Conservation (phyloP, 1,140 invertebrate genomes). For the Aphis craccivora region DNA sequence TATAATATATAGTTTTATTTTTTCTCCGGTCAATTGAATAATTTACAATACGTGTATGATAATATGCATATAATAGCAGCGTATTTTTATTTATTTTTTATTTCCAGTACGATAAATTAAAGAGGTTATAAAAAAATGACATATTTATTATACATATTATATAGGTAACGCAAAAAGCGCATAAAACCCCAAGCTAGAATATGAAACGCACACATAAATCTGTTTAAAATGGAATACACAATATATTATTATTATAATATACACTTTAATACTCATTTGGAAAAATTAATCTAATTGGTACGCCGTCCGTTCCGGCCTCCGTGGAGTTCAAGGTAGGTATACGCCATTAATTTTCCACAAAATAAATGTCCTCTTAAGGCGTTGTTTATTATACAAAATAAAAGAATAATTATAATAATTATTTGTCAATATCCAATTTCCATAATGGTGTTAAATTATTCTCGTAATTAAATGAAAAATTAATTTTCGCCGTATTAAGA, state of each 20-base stretch:
- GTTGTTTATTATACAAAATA: not conserved
- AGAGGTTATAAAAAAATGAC: slow-evolving; percentile 49
- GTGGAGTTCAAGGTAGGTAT: not conserved
- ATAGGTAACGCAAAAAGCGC: not conserved
- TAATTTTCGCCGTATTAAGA: not conserved
- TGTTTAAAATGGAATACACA: not conserved
- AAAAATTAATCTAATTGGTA: not conserved
- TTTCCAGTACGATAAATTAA: slow-evolving; percentile 28
- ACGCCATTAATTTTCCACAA: not conserved
- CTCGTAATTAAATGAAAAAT: not conserved
- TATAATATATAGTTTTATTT: slow-evolving; percentile 23
- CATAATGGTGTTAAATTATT: not conserved
- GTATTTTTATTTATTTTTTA: slow-evolving; percentile 30
- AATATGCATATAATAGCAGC: not conserved
- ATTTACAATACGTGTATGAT: slow-evolving; percentile 38
- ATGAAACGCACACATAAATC: not conserved
- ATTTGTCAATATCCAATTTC: not conserved
- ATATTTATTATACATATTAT: not conserved
- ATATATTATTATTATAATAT: not conserved
- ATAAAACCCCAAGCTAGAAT: not conserved
- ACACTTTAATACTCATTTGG: not conserved
- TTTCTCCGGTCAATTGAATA: slow-evolving; percentile 49
- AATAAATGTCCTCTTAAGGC: not conserved
- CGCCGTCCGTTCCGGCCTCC: not conserved
- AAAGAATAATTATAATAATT: not conserved